phyloP scores from a whole-genome alignment of 2,113 vertebrate genomes.

The Seriola quinqueradiata region DNA sequence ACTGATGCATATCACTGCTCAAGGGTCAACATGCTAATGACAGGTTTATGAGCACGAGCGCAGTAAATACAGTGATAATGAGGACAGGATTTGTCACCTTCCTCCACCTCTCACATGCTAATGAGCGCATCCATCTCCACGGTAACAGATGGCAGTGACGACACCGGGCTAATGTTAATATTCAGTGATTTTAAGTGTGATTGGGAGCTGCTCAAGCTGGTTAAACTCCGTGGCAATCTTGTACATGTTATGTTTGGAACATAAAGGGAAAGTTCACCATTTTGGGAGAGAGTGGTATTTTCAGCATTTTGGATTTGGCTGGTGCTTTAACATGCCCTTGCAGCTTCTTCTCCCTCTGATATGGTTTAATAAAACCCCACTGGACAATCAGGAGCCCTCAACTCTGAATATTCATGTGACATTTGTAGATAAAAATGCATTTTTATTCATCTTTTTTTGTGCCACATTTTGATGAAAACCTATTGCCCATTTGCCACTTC shows the following conservation, averaged over 20 bases:
- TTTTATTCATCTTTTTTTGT: no score
- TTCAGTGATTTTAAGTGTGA: conserved; percentile 34
- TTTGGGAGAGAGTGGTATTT: no score
- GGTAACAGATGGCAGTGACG: conserved; percentile 61
- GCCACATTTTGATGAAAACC: no score
- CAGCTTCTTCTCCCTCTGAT: no score
- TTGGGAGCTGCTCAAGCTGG: not conserved
- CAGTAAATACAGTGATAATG: not conserved
- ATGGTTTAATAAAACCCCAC: not conserved
- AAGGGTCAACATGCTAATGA: conserved; percentile 21
- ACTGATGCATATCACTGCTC: not conserved
- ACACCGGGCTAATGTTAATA: conserved; percentile 42
- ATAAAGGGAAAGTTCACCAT: no score
- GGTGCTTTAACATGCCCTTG: no score
- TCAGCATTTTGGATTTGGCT: no score
- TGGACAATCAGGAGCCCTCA: no score
- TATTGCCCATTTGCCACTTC: no score
- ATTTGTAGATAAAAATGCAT: no score
- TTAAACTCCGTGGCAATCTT: conserved; percentile 33
- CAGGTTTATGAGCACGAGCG: not conserved
- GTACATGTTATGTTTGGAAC: no score
- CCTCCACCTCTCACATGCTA: conserved; percentile 17
- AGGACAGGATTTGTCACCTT: conserved; percentile 32
- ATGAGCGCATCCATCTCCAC: conserved; percentile 38
- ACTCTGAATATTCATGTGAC: no score